Evolutionary conservation across 2,113 vertebrate species (phyloP), one percentile per base, ranked within the genome.

Genomic region (Choloepus hoffmanni): DNA sequence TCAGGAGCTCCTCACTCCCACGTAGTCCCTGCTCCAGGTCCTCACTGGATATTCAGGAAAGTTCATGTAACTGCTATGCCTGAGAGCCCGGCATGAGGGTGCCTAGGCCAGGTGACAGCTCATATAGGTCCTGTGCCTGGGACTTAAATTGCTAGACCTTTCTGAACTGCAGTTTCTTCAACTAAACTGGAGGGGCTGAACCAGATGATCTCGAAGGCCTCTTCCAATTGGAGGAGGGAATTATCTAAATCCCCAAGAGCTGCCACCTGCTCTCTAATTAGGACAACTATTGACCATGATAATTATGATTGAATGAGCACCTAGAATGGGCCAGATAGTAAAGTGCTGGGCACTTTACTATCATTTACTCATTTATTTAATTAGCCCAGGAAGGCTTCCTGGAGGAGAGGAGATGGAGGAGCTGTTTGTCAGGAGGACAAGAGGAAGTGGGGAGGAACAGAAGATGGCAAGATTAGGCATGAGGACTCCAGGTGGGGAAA

Each of bases 141-240:
- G 28, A 85, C 62, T 62, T 63, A 85, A 91, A 93, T 30, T 23
- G n/a, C 45, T 78, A 91, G 83, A 24, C 24, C 24, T 81, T 33
- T 89, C n/a, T 15, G 21, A 68, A 81, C 65, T 90, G 92, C 81
- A 16, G 85, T 74, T 79, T 89, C 84, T 83, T 91, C 55, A 30
- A 62, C 28, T 60, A n/a, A 73, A 78, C 18, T 43, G 90, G 76
- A 36, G 82, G 14, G 23, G 15, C 76, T 53, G n/a, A 36, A 60
- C n/a, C 43, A 74, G 74, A 58, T 70, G 3, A 45, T 91, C 77
- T 40, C 24, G 60, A 92, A 68, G 60, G 11, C 58, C 36, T 72
- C 68, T 78, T 45, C 13, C 55, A 65, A 28, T 78, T 82, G 70
- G 6, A 11, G 43, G 6, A 11, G n/a, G 65, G 74, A 15, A 14